phyloP scores from a whole-genome alignment of 2,797 vertebrate genomes.

The Oryzias sinensis region DNA sequence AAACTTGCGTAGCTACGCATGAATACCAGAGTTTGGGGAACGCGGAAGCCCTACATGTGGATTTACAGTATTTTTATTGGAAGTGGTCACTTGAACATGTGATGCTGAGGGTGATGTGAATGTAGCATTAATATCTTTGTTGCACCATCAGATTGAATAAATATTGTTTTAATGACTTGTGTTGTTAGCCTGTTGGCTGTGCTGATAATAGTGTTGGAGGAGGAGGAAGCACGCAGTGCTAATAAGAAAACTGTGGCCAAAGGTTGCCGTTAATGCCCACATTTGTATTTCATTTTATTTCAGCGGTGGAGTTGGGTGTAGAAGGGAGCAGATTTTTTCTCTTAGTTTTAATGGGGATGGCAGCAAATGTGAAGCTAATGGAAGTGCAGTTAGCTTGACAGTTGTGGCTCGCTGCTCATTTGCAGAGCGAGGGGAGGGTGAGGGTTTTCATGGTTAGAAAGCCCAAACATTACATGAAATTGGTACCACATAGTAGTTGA shows the following conservation, averaged over 20 bases:
- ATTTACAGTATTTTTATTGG: too few relatives aligned
- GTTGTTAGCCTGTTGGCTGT: constrained; percentile 45
- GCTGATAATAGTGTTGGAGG: constrained; percentile 51
- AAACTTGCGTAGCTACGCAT: too few relatives aligned
- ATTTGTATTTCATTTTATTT: constrained; percentile 72
- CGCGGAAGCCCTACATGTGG: too few relatives aligned
- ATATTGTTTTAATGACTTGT: constrained; percentile 77
- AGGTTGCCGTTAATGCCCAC: constrained; percentile 67
- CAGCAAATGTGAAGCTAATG: constrained; percentile 68
- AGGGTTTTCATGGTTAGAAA: constrained; percentile 49
- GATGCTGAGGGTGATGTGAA: too few relatives aligned
- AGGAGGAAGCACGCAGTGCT: constrained; percentile 31
- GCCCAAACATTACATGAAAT: constrained; percentile 49
- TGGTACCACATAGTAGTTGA: constrained; percentile 44
- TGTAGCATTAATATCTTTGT: constrained; percentile 42
- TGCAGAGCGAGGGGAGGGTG: constrained; percentile 44
- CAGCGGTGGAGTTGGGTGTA: constrained; percentile 30
- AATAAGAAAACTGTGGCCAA: constrained; percentile 66
- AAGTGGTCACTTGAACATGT: too few relatives aligned
- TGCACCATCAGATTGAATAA: constrained; percentile 73
- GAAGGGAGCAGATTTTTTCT: constrained; percentile 35
- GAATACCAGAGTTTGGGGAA: too few relatives aligned
- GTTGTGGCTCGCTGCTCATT: constrained; percentile 54
- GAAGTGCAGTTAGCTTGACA: constrained; percentile 54
- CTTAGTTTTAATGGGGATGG: constrained; percentile 56